phyloP scores from a whole-genome alignment of 2,113 vertebrate genomes.

The Caranx melampygus region DNA sequence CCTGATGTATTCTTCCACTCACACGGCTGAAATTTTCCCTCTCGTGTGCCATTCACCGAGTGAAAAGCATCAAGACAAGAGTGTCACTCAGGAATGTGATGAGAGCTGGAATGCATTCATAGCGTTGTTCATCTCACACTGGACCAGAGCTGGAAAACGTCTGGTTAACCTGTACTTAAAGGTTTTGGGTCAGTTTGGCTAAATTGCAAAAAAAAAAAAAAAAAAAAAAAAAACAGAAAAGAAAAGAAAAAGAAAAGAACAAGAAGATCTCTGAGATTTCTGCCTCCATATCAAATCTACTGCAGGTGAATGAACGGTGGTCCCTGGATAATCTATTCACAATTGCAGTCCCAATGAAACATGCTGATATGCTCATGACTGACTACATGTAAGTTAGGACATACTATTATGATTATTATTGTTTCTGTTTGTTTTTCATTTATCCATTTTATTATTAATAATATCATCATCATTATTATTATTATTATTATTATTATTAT shows the following conservation, averaged over 20 bases:
- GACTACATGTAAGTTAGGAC: background rate
- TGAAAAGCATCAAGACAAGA: conserved; percentile 46
- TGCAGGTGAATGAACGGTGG: too few species aligned
- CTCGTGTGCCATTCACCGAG: conserved; percentile 47
- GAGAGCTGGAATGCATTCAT: conserved; percentile 16
- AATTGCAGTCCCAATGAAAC: background rate
- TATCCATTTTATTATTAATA: too few species aligned
- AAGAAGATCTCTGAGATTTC: background rate
- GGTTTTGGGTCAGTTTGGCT: background rate
- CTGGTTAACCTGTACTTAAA: background rate
- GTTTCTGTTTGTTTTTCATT: too few species aligned
- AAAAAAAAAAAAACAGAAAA: too few species aligned
- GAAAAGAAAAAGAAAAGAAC: too few species aligned
- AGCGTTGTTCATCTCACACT: conserved; percentile 9
- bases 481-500: too few species aligned
- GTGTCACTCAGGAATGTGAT: conserved; percentile 21
- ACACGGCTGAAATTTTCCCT: conserved; percentile 38
- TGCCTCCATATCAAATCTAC: too few species aligned
- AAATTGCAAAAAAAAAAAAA: background rate
- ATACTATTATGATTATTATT: background rate
- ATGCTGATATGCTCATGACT: background rate
- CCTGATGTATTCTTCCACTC: conserved; percentile 33
- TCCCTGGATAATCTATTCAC: background rate
- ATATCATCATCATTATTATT: too few species aligned
- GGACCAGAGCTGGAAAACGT: background rate